Conservation (phyloP, 2,888 invertebrate species). For the Andrena trimmerana region DNA sequence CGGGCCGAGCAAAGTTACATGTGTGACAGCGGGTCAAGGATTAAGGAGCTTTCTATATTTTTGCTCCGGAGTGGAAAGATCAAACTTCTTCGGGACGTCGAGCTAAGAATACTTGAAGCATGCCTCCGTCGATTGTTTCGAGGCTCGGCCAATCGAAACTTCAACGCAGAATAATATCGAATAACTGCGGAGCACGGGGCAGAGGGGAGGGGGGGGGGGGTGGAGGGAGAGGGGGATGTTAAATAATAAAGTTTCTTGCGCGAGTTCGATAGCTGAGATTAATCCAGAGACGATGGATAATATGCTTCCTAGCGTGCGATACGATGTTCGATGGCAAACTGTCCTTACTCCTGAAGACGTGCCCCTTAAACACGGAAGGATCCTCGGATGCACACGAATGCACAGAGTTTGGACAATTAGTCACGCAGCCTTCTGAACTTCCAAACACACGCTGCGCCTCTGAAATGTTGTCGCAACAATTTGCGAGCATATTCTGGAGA, state of each 20-base stretch:
- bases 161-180: background rate
- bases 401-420: conserved; percentile 29
- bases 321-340: background rate
- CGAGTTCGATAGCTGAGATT: background rate
- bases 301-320: background rate
- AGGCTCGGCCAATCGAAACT: conserved; percentile 16
- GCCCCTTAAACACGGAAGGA: conserved; percentile 7
- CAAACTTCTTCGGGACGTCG: conserved; percentile 32
- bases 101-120: conserved; percentile 26
- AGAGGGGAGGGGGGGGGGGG: background rate
- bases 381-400: conserved; percentile 9
- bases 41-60: conserved; percentile 51
- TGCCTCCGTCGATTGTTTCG: conserved; percentile 31
- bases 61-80: conserved; percentile 7
- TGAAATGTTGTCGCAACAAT: conserved; percentile 8
- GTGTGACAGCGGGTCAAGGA: conserved; percentile 53
- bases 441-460: conserved; percentile 1
- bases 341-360: conserved; percentile 2
- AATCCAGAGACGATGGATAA: background rate
- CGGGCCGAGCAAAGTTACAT: conserved; percentile 3
- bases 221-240: background rate
- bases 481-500: conserved; percentile 5
- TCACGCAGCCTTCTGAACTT: conserved; percentile 25
- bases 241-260: conserved; percentile 13
- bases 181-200: background rate